phyloP scores from a whole-genome alignment of 2,113 vertebrate genomes.

The Seriola aureovittata region DNA sequence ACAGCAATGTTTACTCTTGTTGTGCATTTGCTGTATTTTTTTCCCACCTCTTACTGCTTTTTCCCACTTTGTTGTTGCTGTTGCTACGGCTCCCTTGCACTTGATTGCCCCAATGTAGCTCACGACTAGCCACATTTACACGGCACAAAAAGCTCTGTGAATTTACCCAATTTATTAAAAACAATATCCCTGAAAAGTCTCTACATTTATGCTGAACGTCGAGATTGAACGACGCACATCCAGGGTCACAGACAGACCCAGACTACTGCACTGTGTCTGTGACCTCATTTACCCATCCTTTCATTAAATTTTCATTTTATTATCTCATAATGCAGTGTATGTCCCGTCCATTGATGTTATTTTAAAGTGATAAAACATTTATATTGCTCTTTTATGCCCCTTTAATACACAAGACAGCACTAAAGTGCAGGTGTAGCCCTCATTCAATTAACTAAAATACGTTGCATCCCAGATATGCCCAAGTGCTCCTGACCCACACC shows the following conservation, averaged over 20 bases:
- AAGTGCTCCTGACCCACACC: neutral
- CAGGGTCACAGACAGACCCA: conserved; percentile 38
- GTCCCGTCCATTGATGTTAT: conserved; percentile 57
- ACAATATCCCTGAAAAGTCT: conserved; percentile 1
- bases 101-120: conserved; percentile 14
- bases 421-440: conserved; percentile 49
- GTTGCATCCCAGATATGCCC: conserved; percentile 5
- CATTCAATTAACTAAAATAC: conserved; percentile 40
- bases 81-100: conserved; percentile 14
- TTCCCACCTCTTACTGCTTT: neutral
- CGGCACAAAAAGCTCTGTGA: conserved; percentile 1
- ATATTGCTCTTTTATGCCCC: conserved; percentile 49
- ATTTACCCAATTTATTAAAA: neutral
- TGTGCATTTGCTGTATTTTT: conserved; percentile 41
- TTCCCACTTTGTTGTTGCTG: conserved; percentile 19
- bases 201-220: conserved; percentile 8
- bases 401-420: conserved; percentile 35
- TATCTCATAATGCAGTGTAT: conserved; percentile 52
- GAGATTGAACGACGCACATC: neutral
- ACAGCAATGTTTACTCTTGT: conserved; percentile 52
- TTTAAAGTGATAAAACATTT: conserved; percentile 69
- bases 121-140: conserved; percentile 4
- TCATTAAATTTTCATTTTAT: conserved; percentile 67
- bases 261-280: conserved; percentile 37
- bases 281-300: conserved; percentile 60